Percentiles rank a stretch among this genome's conserved stretches.
Evolutionary conservation across 2,888 invertebrate species (phyloP).

Genomic region (Cepaea hortensis): DNA sequence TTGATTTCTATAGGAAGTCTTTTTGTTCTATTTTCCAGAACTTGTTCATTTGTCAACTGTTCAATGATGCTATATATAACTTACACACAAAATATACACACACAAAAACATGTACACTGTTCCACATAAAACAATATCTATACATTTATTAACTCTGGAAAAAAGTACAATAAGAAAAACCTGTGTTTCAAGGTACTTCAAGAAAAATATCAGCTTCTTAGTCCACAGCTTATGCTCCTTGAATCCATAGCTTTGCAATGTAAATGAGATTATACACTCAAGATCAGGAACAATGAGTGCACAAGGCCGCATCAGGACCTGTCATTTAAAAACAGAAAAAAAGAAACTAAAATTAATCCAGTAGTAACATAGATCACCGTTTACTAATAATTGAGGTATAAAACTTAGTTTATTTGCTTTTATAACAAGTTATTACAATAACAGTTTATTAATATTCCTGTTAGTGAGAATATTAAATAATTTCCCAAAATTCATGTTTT

Average conservation of each 20-base stretch:
- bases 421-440: background rate
- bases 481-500: too few species aligned
- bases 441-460: background rate
- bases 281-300: slow-evolving; percentile 72
- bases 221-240: slow-evolving; percentile 62
- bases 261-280: slow-evolving; percentile 64
- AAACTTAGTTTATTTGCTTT: background rate
- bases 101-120: too few species aligned
- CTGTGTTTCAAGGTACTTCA: slow-evolving; percentile 67
- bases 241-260: slow-evolving; percentile 68
- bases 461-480: background rate
- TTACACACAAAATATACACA: too few species aligned
- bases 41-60: too few species aligned
- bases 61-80: too few species aligned
- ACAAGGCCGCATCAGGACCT: slow-evolving; percentile 73
- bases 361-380: background rate
- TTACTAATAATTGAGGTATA: background rate
- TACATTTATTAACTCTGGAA: too few species aligned
- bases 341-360: background rate
- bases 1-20: too few species aligned
- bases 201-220: slow-evolving; percentile 66
- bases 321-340: background rate
- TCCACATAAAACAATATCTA: too few species aligned
- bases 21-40: too few species aligned
- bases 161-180: slow-evolving; percentile 54